These are phyloP conservation scores for Odontomyia ornata DNA, from an alignment of 2,888 invertebrate genomes.

Conservation along the genomic window DNA sequence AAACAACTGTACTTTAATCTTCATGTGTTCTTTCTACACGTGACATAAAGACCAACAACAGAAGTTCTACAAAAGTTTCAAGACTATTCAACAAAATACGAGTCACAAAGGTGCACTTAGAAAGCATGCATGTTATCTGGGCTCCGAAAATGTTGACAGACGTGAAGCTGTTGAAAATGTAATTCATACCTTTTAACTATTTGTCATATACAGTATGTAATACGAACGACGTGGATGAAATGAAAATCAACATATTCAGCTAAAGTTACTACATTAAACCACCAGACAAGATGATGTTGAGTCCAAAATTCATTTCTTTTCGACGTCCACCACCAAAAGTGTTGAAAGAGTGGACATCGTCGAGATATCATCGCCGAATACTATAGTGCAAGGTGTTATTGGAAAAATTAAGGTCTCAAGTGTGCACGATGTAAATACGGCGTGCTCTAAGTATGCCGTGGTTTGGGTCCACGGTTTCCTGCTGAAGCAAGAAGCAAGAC, in stretches of 20 bases:
- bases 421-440: background rate
- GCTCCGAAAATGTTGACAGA: background rate
- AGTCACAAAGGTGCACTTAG: background rate
- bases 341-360: background rate
- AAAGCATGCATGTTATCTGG: background rate
- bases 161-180: background rate
- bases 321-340: too few species aligned
- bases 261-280: background rate
- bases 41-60: background rate
- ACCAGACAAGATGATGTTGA: background rate
- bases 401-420: background rate
- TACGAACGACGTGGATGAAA: background rate
- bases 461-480: background rate
- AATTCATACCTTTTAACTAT: background rate
- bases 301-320: too few species aligned
- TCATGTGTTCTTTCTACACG: too few species aligned
- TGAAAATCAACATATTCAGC: background rate
- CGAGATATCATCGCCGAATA: background rate
- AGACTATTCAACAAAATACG: background rate
- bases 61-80: background rate
- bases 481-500: too few species aligned
- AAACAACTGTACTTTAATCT: too few species aligned
- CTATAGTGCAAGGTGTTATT: background rate
- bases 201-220: background rate
- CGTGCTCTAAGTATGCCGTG: background rate